Evolutionary conservation across 2,888 invertebrate species (phyloP).

Genomic region (Anthoptus insignis): DNA sequence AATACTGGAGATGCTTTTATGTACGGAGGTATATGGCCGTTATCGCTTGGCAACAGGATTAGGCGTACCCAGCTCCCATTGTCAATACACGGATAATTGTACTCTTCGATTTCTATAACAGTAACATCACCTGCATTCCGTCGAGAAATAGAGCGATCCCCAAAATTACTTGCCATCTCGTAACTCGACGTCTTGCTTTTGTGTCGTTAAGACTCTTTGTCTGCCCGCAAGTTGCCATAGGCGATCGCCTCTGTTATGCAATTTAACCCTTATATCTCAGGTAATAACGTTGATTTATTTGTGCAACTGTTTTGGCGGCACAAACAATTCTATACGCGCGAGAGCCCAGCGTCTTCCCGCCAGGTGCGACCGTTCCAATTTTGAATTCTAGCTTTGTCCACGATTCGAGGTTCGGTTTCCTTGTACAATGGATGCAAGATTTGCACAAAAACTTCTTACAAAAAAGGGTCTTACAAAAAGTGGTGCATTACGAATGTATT

Average conservation of each 20-base stretch:
- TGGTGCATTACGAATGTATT: conserved; percentile 64
- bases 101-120: conserved; percentile 75
- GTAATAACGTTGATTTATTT: conserved; percentile 73
- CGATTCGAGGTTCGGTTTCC: conserved; percentile 66
- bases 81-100: conserved; percentile 81
- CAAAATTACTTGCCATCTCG: conserved; percentile 75
- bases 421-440: conserved; percentile 81
- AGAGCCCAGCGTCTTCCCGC: conserved; percentile 76
- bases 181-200: conserved; percentile 81
- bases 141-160: conserved; percentile 69
- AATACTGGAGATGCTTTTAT: conserved; percentile 32
- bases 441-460: conserved; percentile 81
- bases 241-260: conserved; percentile 63
- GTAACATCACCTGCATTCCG: conserved; percentile 79
- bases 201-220: conserved; percentile 67
- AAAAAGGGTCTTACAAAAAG: conserved; percentile 69
- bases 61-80: conserved; percentile 68
- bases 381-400: conserved; percentile 66
- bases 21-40: conserved; percentile 39
- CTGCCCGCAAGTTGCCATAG: conserved; percentile 58
- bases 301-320: conserved; percentile 58
- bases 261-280: conserved; percentile 76
- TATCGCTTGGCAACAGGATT: conserved; percentile 67
- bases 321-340: conserved; percentile 51
- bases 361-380: conserved; percentile 76